Conservation (phyloP, 2,113 vertebrate species). For the Menidia beryllina region DNA sequence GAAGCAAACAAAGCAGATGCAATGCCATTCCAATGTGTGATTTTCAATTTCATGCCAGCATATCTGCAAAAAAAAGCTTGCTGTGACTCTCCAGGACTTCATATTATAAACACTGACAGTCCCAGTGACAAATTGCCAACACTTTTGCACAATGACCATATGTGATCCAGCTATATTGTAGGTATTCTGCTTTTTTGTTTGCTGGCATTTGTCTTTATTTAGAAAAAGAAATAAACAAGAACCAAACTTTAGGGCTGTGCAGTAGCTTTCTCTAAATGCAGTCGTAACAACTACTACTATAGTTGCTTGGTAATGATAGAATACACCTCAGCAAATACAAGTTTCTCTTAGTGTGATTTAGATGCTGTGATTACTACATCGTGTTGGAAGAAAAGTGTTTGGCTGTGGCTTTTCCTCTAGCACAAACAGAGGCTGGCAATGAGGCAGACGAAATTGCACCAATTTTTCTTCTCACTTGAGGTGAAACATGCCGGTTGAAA, state of each 20-base stretch:
- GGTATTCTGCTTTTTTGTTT: conserved; percentile 1
- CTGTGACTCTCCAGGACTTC: neutral
- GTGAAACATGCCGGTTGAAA: conserved; percentile 37
- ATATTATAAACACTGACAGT: neutral
- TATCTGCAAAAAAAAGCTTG: conserved; percentile 9
- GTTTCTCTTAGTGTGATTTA: conserved; percentile 34
- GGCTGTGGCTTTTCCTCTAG: conserved; percentile 25
- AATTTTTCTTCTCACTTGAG: conserved; percentile 37
- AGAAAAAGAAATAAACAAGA: neutral
- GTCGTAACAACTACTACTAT: neutral
- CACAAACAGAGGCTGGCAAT: conserved; percentile 51
- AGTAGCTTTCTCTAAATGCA: conserved; percentile 7
- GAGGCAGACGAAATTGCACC: conserved; percentile 27
- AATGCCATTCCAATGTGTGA: neutral
- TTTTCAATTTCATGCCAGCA: conserved; percentile 3
- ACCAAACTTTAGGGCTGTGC: neutral
- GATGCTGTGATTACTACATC: conserved; percentile 33
- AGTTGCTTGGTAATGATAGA: neutral
- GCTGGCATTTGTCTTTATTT: conserved; percentile 13
- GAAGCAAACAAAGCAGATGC: neutral
- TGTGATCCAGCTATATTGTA: neutral
- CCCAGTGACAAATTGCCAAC: neutral
- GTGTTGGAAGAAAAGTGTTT: conserved; percentile 28
- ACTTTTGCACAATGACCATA: conserved; percentile 5
- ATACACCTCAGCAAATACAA: conserved; percentile 35